Conservation (phyloP, 2,797 vertebrate genomes). For the Melopsittacus undulatus region DNA sequence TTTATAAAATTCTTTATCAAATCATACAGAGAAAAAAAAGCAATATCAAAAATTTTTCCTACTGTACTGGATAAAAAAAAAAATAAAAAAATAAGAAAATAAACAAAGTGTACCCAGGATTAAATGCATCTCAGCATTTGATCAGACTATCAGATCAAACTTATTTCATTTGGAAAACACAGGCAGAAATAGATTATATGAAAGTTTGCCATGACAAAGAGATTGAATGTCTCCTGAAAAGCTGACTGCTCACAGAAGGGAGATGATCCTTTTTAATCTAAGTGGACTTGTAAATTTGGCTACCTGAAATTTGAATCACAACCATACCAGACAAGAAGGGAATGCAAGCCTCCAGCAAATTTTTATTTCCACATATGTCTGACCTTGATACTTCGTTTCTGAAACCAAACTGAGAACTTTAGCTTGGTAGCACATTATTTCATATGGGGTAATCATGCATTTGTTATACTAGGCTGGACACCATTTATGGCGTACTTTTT, state of each 20-base stretch:
- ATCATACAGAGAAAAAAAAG: background rate
- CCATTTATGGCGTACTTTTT: background rate
- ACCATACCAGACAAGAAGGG: background rate
- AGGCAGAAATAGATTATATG: background rate
- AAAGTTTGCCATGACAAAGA: background rate
- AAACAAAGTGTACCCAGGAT: background rate
- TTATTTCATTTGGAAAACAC: background rate
- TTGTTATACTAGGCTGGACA: background rate
- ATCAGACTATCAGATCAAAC: background rate
- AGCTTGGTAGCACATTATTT: background rate
- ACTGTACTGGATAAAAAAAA: background rate
- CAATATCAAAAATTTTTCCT: background rate
- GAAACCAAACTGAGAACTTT: background rate
- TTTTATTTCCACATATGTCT: background rate
- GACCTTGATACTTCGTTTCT: background rate
- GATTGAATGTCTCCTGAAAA: background rate
- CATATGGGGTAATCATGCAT: background rate
- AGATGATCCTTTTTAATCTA: background rate
- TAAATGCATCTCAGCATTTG: background rate
- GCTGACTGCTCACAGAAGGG: background rate
- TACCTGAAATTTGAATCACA: background rate
- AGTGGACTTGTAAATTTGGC: background rate
- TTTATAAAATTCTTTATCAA: background rate
- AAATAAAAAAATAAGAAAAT: background rate
- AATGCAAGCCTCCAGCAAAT: background rate